A percentile compares a stretch with the other conserved stretches of the same genome.
Conservation (phyloP, 2,113 vertebrate genomes). For the Conger conger region DNA sequence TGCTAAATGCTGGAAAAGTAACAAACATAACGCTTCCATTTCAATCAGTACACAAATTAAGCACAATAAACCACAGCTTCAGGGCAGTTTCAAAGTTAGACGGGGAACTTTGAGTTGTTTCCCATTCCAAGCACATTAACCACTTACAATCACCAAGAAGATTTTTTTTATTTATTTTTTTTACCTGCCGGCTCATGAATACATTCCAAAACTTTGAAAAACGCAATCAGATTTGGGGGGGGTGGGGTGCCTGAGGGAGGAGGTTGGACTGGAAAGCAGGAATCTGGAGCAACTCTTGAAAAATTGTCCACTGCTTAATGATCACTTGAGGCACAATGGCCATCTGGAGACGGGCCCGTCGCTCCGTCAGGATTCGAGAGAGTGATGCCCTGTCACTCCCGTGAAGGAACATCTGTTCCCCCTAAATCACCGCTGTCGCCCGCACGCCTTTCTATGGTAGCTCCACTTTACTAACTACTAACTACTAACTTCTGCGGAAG, state of each 20-base stretch:
- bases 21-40: too few species aligned
- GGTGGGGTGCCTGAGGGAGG: neutral
- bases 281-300: neutral
- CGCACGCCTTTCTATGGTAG: neutral
- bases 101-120: too few species aligned
- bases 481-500: too few species aligned
- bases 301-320: constrained; percentile 11
- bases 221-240: neutral
- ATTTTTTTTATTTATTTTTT: too few species aligned
- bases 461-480: constrained; percentile 24
- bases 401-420: constrained; percentile 19
- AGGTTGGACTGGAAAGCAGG: neutral
- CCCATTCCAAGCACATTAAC: too few species aligned
- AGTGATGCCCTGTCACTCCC: constrained; percentile 15
- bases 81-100: too few species aligned
- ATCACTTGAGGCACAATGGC: neutral
- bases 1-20: too few species aligned
- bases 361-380: neutral
- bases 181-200: too few species aligned
- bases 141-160: too few species aligned
- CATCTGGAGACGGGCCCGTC: neutral
- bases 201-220: neutral
- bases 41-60: too few species aligned
- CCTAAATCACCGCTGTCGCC: constrained; percentile 17
- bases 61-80: too few species aligned